These are phyloP conservation scores for Hippolais icterina DNA, from an alignment of 2,113 vertebrate species.

Conservation along the genomic window DNA sequence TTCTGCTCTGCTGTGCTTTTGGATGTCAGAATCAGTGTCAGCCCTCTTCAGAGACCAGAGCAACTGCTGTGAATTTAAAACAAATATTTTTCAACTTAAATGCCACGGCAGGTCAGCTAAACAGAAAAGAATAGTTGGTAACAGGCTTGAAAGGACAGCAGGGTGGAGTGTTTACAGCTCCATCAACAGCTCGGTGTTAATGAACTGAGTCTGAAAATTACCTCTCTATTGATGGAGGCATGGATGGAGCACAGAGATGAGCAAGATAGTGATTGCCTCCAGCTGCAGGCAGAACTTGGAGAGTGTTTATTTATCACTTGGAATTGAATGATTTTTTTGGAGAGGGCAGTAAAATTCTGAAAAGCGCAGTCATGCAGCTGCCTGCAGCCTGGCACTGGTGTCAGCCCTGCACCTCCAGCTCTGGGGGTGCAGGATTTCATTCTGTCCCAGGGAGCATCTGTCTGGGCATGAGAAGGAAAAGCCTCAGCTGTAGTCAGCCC, in stretches of 20 bases:
- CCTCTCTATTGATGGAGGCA: slow-evolving; percentile 52
- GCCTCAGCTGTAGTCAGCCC: neutral
- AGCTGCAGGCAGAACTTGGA: slow-evolving; percentile 27
- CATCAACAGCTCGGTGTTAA: slow-evolving; percentile 58
- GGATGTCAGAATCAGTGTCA: slow-evolving; percentile 42
- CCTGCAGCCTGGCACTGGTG: neutral
- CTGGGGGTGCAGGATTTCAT: neutral
- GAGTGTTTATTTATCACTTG: slow-evolving; percentile 60
- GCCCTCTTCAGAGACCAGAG: slow-evolving; percentile 39
- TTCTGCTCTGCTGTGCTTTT: neutral
- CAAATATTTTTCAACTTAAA: slow-evolving; percentile 64
- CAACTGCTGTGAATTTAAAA: slow-evolving; percentile 68
- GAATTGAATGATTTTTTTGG: neutral
- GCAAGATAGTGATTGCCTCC: slow-evolving; percentile 23
- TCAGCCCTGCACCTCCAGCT: neutral
- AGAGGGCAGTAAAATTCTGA: slow-evolving; percentile 20
- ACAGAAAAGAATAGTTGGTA: slow-evolving; percentile 54
- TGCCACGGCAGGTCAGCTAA: slow-evolving; percentile 40
- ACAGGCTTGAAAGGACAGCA: slow-evolving; percentile 3
- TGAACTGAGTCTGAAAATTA: slow-evolving; percentile 65
- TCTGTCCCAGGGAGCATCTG: neutral
- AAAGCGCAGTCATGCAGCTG: neutral
- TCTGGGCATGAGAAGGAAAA: neutral
- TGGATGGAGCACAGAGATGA: slow-evolving; percentile 32
- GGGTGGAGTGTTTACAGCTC: slow-evolving; percentile 65